Conservation (phyloP, 2,113 vertebrate genomes). For the Erinaceus europaeus region DNA sequence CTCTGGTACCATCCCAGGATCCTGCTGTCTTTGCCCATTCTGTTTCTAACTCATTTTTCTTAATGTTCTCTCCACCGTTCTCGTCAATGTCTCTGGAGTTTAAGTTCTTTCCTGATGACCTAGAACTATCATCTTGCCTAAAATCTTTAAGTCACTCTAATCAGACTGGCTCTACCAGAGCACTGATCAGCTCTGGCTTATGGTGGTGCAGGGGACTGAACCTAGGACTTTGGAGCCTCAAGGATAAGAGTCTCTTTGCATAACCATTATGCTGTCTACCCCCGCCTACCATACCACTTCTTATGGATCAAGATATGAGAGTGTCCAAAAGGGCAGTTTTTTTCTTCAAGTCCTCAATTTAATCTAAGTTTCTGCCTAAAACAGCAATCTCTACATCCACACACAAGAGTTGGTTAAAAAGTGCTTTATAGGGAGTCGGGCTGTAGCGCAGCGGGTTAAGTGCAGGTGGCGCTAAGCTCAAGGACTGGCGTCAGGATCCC, state of each 20-base stretch:
- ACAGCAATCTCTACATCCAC: not conserved
- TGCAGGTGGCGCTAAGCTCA: too few species aligned
- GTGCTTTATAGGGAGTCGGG: too few species aligned
- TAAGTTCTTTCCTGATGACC: not conserved
- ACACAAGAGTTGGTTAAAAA: not conserved
- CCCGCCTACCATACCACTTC: not conserved
- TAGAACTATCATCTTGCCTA: not conserved
- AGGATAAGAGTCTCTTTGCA: too few species aligned
- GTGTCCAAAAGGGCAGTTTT: not conserved
- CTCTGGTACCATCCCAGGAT: not conserved
- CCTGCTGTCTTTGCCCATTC: not conserved
- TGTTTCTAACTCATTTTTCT: not conserved
- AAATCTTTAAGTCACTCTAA: not conserved
- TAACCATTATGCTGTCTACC: too few species aligned
- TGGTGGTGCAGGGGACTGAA: too few species aligned
- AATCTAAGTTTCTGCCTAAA: not conserved
- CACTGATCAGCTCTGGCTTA: too few species aligned
- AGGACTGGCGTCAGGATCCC: too few species aligned
- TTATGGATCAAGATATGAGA: not conserved
- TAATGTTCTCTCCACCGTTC: not conserved
- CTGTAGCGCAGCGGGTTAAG: too few species aligned
- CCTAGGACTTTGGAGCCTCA: too few species aligned
- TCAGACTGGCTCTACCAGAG: too few species aligned
- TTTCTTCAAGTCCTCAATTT: not conserved
- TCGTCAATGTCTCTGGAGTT: not conserved